A percentile compares a stretch with the other conserved stretches of the same genome.
Evolutionary conservation across 2,888 invertebrate genomes (phyloP).

Genomic region (Alviniconcha strummeri): DNA sequence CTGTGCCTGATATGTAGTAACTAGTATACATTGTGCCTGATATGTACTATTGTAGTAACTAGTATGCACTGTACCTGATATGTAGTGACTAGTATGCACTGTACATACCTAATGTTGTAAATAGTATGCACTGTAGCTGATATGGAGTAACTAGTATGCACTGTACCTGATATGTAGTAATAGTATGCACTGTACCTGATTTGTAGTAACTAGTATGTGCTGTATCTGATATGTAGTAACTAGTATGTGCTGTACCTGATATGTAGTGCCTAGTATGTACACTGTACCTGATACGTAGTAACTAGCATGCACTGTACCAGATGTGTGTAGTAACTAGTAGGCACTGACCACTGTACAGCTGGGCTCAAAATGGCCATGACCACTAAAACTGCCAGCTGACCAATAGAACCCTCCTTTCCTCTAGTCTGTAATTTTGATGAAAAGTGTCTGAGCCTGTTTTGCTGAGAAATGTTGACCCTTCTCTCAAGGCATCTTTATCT

Average conservation of each 20-base stretch:
- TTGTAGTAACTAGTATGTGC: not conserved
- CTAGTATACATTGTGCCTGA: not conserved
- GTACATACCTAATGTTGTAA: not conserved
- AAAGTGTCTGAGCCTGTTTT: too few species aligned
- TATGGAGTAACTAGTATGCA: too few species aligned
- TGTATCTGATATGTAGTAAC: too few species aligned
- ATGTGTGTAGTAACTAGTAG: not conserved
- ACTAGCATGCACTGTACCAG: too few species aligned
- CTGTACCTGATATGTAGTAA: not conserved
- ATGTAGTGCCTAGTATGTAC: not conserved
- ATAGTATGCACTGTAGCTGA: not conserved
- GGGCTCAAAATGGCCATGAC: too few species aligned
- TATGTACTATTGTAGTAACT: not conserved
- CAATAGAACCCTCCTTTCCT: too few species aligned
- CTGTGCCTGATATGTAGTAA: not conserved
- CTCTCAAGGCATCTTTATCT: too few species aligned
- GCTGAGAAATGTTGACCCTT: too few species aligned
- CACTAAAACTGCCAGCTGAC: too few species aligned
- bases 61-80: not conserved
- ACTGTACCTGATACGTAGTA: not conserved
- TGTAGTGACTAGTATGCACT: not conserved
- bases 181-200: not conserved
- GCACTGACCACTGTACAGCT: not conserved
- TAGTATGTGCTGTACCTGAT: too few species aligned
- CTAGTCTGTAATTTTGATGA: too few species aligned